Percentiles rank a stretch among this genome's conserved stretches.
phyloP scores from a whole-genome alignment of 2,113 vertebrate species.

The Channa maculata region DNA sequence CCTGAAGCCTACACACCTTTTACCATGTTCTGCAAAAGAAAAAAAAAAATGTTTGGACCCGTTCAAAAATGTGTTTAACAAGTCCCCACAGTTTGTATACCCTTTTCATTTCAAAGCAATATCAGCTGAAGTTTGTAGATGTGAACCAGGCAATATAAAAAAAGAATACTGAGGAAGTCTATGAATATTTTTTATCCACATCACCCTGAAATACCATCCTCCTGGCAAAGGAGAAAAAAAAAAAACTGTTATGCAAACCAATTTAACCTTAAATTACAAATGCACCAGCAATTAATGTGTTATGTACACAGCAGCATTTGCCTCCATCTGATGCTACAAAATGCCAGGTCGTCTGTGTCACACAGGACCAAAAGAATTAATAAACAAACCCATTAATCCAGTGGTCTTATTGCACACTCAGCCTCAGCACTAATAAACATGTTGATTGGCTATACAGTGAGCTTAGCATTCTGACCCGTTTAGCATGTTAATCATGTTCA shows the following conservation, averaged over 20 bases:
- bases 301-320: background rate
- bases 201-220: too few relatives aligned
- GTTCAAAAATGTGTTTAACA: too few relatives aligned
- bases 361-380: constrained; percentile 6
- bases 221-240: background rate
- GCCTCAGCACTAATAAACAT: constrained; percentile 6
- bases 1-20: too few relatives aligned
- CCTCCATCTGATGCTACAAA: constrained; percentile 19
- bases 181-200: too few relatives aligned
- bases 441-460: constrained; percentile 1
- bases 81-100: too few relatives aligned
- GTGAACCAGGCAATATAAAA: too few relatives aligned
- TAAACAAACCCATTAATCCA: constrained; percentile 25
- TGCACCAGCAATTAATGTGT: background rate
- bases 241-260: background rate
- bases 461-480: background rate
- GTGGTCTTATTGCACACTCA: constrained; percentile 6
- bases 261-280: background rate
- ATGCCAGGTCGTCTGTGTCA: constrained; percentile 12
- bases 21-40: too few relatives aligned
- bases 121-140: too few relatives aligned
- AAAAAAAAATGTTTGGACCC: too few relatives aligned
- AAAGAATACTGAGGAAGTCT: too few relatives aligned
- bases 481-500: background rate
- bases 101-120: too few relatives aligned